These are phyloP conservation scores for Aeoliscus strigatus DNA, from an alignment of 2,797 vertebrate genomes.

Conservation along the genomic window DNA sequence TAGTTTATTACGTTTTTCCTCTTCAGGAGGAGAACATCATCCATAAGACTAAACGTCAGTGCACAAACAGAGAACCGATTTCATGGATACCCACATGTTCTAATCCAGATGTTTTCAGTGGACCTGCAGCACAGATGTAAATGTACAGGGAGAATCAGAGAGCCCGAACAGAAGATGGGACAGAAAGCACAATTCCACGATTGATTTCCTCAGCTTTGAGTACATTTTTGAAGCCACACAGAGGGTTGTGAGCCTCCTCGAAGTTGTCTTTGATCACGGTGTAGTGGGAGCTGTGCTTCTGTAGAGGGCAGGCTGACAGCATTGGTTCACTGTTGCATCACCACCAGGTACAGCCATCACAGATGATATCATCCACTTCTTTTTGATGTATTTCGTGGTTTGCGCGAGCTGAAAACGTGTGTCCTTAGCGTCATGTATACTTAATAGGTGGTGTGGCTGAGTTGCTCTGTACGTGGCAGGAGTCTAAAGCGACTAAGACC, in stretches of 20 bases:
- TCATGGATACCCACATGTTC: conserved; percentile 21
- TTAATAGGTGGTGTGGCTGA: conserved; percentile 19
- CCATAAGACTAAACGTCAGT: conserved; percentile 1
- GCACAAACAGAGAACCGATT: conserved; percentile 32
- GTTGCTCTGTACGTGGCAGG: conserved; percentile 19
- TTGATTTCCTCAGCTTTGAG: conserved; percentile 59
- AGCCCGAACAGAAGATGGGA: conserved; percentile 25
- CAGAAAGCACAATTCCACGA: conserved; percentile 51
- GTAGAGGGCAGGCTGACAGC: conserved; percentile 76
- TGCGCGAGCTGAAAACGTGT: conserved; percentile 12
- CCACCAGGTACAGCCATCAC: conserved; percentile 71
- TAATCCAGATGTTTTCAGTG: conserved; percentile 26
- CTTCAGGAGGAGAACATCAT: too few species aligned
- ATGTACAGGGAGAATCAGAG: conserved; percentile 21
- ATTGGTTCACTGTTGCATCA: conserved; percentile 80
- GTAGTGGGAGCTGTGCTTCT: conserved; percentile 69
- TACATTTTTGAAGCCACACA: conserved; percentile 48
- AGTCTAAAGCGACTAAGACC: conserved; percentile 43
- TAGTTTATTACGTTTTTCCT: too few species aligned
- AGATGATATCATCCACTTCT: conserved; percentile 75
- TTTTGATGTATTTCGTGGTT: conserved; percentile 61
- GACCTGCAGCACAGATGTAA: conserved; percentile 26
- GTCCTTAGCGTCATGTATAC: conserved; percentile 16
- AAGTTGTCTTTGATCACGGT: conserved; percentile 70
- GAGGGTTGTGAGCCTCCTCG: conserved; percentile 52